A percentile compares a stretch with the other conserved stretches of the same genome.
Conservation (phyloP, 2,888 invertebrate genomes). For the Agrochola lota region DNA sequence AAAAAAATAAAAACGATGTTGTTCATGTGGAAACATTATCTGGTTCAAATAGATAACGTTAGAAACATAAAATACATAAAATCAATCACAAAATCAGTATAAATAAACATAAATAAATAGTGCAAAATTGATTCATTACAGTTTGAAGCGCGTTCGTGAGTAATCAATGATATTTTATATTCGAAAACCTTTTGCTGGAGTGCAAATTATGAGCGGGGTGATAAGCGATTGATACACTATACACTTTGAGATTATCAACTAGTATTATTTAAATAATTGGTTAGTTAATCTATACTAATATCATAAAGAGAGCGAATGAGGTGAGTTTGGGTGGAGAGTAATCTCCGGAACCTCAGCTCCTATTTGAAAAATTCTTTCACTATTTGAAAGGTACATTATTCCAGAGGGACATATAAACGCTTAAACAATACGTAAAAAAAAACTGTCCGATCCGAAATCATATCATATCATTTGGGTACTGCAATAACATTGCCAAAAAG, state of each 20-base stretch:
- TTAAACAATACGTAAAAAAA: too few relatives aligned
- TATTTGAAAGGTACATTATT: not conserved
- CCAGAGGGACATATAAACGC: too few relatives aligned
- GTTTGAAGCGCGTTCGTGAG: constrained; percentile 31
- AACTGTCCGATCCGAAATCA: too few relatives aligned
- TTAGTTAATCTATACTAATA: not conserved
- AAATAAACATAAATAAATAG: constrained; percentile 51
- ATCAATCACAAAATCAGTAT: constrained; percentile 5
- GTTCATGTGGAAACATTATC: too few relatives aligned
- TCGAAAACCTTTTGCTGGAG: constrained; percentile 32
- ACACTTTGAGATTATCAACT: not conserved
- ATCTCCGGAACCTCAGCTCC: not conserved
- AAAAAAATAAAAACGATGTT: too few relatives aligned
- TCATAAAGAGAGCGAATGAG: not conserved
- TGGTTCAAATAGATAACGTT: too few relatives aligned
- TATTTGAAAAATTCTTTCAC: not conserved
- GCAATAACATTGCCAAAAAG: too few relatives aligned
- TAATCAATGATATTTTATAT: constrained; percentile 51
- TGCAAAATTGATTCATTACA: constrained; percentile 46
- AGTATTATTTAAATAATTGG: not conserved
- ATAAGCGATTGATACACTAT: not conserved
- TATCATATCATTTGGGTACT: too few relatives aligned
- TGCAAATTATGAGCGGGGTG: constrained; percentile 16
- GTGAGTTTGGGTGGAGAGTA: not conserved
- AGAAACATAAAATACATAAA: constrained; percentile 15